A percentile compares a stretch with the other conserved stretches of the same genome.
Conservation (phyloP, 2,888 invertebrate species). For the Agriotes lineatus region DNA sequence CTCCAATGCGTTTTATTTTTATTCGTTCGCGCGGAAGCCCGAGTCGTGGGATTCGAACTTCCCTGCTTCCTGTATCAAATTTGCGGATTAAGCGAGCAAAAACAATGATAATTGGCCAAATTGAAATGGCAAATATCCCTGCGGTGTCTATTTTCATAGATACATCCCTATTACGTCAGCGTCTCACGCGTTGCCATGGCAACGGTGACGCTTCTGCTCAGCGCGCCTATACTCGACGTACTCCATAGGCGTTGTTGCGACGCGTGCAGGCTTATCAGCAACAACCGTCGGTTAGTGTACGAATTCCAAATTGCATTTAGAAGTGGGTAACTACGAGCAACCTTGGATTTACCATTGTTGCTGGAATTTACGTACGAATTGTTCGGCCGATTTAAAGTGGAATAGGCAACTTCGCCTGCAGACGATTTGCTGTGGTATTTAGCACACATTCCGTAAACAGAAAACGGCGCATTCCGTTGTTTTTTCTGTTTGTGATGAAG, state of each 20-base stretch:
- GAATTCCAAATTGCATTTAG: slow-evolving; percentile 53
- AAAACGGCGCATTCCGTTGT: too few species aligned
- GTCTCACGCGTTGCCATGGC: slow-evolving; percentile 59
- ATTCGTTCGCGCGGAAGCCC: background rate
- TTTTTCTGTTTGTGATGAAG: too few species aligned
- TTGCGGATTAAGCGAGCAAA: slow-evolving; percentile 15
- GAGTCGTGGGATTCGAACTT: background rate
- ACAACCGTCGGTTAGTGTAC: slow-evolving; percentile 33
- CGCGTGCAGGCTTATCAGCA: too few species aligned
- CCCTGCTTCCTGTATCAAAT: background rate
- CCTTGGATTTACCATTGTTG: slow-evolving; percentile 51
- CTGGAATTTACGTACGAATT: slow-evolving; percentile 24
- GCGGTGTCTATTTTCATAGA: slow-evolving; percentile 30
- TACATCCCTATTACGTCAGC: slow-evolving; percentile 57
- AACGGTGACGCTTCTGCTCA: slow-evolving; percentile 61
- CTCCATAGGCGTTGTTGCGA: slow-evolving; percentile 18
- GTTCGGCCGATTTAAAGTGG: too few species aligned
- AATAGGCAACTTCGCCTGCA: too few species aligned
- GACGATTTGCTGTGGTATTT: too few species aligned
- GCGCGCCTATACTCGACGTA: slow-evolving; percentile 50
- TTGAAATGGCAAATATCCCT: slow-evolving; percentile 24
- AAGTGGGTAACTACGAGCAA: slow-evolving; percentile 58
- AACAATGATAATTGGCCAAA: slow-evolving; percentile 27
- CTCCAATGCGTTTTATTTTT: slow-evolving; percentile 15
- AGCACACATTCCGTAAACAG: too few species aligned